A percentile compares a stretch with the other conserved stretches of the same genome.
phyloP scores from a whole-genome alignment of 2,113 vertebrate genomes.

The Aspiorhynchus laticeps region DNA sequence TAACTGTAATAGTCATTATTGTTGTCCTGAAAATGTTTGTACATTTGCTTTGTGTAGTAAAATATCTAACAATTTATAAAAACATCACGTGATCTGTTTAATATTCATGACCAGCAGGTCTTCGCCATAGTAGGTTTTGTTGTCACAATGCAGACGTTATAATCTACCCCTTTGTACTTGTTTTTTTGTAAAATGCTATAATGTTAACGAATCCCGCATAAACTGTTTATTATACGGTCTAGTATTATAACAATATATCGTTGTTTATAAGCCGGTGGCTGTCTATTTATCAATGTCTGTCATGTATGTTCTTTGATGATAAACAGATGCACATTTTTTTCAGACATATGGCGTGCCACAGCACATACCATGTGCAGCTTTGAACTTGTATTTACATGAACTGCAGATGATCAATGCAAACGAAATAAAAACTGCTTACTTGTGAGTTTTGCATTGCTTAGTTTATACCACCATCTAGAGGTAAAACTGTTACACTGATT shows the following conservation, averaged over 20 bases:
- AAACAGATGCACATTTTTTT: not conserved
- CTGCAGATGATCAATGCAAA: not conserved
- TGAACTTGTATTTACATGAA: not conserved
- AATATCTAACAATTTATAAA: not conserved
- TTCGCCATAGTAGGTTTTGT: slow-evolving; percentile 4
- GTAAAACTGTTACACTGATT: not conserved
- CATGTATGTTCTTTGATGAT: not conserved
- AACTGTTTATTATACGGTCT: not conserved
- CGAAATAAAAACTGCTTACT: not conserved
- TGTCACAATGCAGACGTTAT: not conserved
- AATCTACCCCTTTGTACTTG: not conserved
- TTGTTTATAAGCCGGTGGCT: not conserved
- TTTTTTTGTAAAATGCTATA: not conserved
- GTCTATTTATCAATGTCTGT: not conserved
- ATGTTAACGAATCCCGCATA: not conserved
- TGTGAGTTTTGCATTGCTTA: not conserved
- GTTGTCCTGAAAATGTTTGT: not conserved
- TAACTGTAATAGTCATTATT: not conserved
- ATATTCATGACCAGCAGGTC: not conserved
- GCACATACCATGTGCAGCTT: not conserved
- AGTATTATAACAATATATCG: not conserved
- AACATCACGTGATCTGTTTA: not conserved
- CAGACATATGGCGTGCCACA: not conserved
- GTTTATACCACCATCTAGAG: slow-evolving; percentile 46
- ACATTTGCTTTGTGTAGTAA: not conserved